Base-by-base conservation (phyloP, 2,797 vertebrate genomes). In the Phataginus tricuspis region DNA sequence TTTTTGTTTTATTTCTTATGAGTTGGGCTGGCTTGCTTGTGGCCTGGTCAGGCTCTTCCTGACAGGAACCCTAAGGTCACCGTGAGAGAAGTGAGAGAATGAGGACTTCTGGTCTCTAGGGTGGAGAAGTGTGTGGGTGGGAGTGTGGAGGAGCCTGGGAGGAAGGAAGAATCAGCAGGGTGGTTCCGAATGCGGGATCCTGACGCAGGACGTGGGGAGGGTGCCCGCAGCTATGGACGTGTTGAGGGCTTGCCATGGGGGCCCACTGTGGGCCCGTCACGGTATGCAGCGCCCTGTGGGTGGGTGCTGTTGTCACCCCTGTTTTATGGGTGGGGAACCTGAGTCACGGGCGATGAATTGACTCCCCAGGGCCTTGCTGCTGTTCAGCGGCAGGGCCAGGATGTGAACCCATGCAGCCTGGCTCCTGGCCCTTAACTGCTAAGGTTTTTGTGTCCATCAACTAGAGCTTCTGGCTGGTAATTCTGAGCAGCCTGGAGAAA, bases 381-480 rank as follows among this genome's bases (percentile, higher is more conserved):
- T 25, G 10, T 10, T 9, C 15, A 84, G 78, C 12, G 59, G 37
- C 49, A 37, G 37, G 66, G 42, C 37, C 15, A 49, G 68, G 53
- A 61, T 45, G 37, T 68, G 64, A 61, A 27, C 5, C 19, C 1
- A 3, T 1, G 9, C 0, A 1, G 2, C 16, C 5, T 4, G 27
- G 7, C 27, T 64, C 42, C 9, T n/a, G 23, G 59, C 6, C 74
- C 42, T 51, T 45, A 39, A 59, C 45, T 27, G 34, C 21, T 21
- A 0, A 0, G 7, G 21, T 57, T 23, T 13, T 34, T 23, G 10
- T n/a, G 18, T 34, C 23, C 13, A 49, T 39, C 42, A 42, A 69
- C 85, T 5, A 4, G 66, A 42, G 18, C 49, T 27, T 4, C 53
- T 19, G 39, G 27, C 59, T n/a, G 57, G 25, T 3, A 49, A 64